Base-by-base conservation (phyloP, 2,797 vertebrate genomes). In the Acrossocheilus wenchowensis region DNA sequence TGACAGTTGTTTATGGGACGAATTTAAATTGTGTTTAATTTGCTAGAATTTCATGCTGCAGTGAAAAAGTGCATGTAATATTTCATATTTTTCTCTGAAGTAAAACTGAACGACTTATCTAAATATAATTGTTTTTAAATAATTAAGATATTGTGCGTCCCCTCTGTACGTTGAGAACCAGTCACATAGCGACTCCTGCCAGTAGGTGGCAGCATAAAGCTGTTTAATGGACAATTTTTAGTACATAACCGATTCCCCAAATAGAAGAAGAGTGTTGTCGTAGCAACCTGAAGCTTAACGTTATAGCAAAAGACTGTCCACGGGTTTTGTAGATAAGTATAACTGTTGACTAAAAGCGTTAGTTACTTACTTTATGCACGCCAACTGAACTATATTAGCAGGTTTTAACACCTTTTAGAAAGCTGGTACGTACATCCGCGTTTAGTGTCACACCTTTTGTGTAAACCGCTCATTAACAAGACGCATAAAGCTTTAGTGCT, bases 241-340 rank as follows among this genome's bases (percentile, higher is more conserved):
- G 48, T 4, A 9, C 48, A 26, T 4, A 39, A 72, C 19, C 21
- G 11, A 57, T n/a, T 62, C 8, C 19, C 21, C 12, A 71, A 48
- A 52, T 6, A 86, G 78, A 82, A 86, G 78, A 86, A 86, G 69
- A 86, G 34, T 81, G 68, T 86, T 82, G 85, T 86, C 72, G 30
- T 86, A 75, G 85, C 85, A 86, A 86, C 85, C 43, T 0, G 45
- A 86, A 64, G 85, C n/a, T 36, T 62, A 30, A 14, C n/a, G n/a
- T 26, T 64, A n/a, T 4, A 54, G 30, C 62, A 6, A 78, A 52
- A 34, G 17, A 69, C 72, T 30, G 17, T 69, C 1, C 30, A 36
- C 26, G 8, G 36, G 1, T 48, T 78, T 78, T 78, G 48, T 52
- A 39, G 66, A 30, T 48, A 11, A 48, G 9, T 66, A 34, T 48